phyloP scores from a whole-genome alignment of 2,797 vertebrate species.

The Centropyge bicolor region DNA sequence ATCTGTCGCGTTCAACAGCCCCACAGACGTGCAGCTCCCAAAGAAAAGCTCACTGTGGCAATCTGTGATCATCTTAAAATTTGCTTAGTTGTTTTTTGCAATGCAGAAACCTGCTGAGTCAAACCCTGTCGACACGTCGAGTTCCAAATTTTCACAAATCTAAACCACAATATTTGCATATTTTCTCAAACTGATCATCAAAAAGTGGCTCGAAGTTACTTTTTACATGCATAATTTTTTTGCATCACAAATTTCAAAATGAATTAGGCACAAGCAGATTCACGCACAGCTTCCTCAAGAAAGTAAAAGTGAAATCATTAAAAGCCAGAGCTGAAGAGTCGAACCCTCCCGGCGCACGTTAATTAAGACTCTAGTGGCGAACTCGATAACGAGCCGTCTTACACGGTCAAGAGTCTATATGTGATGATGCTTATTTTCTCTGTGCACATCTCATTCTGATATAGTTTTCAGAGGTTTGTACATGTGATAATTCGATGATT shows the following conservation, averaged over 20 bases:
- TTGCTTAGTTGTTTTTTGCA: not conserved
- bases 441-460: not conserved
- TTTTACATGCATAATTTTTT: not conserved
- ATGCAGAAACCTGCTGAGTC: not conserved
- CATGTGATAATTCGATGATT: not conserved
- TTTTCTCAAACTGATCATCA: not conserved
- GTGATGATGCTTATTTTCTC: not conserved
- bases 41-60: not conserved
- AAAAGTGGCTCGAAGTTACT: not conserved
- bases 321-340: not conserved
- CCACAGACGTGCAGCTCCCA: slow-evolving; percentile 1
- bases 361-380: slow-evolving; percentile 23
- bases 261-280: not conserved
- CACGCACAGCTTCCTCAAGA: not conserved
- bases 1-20: not conserved
- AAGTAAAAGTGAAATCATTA: not conserved
- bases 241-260: not conserved
- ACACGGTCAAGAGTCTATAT: not conserved
- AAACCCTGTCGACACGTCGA: not conserved
- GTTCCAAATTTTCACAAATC: not conserved
- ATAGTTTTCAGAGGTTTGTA: not conserved
- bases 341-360: not conserved
- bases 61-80: not conserved
- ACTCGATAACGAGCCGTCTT: slow-evolving; percentile 14
- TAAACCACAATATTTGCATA: not conserved